Percentiles rank a stretch among this genome's conserved stretches.
These are phyloP conservation scores for Luffia ferchaultella DNA, from an alignment of 2,888 invertebrate species.

Conservation along the genomic window DNA sequence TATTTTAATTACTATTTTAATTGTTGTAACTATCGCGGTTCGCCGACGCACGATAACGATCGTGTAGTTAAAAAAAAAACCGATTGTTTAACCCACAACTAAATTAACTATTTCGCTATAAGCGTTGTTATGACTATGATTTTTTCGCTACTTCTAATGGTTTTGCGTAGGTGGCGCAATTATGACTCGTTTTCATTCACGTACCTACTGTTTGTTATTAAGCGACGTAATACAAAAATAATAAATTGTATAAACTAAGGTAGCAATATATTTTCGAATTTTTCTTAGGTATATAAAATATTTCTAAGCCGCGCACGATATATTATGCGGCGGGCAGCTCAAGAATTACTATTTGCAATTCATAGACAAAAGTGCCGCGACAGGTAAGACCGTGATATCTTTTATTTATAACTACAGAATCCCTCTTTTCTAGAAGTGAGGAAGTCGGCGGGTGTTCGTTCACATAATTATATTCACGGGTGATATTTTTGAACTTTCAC, in stretches of 20 bases:
- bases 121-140: not conserved
- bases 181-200: not conserved
- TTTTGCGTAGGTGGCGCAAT: not conserved
- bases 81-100: conserved; percentile 29
- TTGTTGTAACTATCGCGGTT: conserved; percentile 28
- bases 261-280: not conserved
- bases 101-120: not conserved
- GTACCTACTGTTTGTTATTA: not conserved
- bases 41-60: conserved; percentile 32
- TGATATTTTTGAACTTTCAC: conserved; percentile 63
- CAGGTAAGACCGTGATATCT: conserved; percentile 56
- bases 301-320: not conserved
- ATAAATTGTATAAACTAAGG: not conserved
- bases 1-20: conserved; percentile 56
- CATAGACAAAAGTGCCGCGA: conserved; percentile 46
- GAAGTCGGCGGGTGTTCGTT: conserved; percentile 60
- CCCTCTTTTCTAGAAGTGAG: conserved; percentile 32
- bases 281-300: not conserved
- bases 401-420: conserved; percentile 60
- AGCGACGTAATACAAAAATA: not conserved
- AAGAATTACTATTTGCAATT: conserved; percentile 52
- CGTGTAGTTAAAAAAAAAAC: conserved; percentile 24
- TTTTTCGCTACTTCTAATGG: not conserved
- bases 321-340: not conserved
- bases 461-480: conserved; percentile 61